These are phyloP conservation scores for Cyphomyrus plagiostoma DNA, from an alignment of 2,113 vertebrate species.

Conservation along the genomic window DNA sequence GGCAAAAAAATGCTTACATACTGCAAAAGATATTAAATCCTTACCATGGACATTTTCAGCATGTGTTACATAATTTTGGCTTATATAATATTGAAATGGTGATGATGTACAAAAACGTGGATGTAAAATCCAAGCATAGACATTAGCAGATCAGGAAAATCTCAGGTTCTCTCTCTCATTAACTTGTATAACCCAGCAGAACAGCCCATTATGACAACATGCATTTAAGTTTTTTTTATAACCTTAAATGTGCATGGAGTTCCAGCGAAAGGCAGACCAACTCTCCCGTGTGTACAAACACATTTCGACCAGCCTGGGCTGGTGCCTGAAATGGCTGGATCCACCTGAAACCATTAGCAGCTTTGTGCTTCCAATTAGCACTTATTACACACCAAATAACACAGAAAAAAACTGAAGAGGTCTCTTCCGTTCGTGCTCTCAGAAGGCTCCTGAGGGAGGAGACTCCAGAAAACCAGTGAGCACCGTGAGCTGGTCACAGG, in stretches of 20 bases:
- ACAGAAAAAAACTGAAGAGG: not conserved
- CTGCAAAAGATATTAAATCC: not conserved
- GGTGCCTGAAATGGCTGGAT: not conserved
- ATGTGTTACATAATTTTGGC: not conserved
- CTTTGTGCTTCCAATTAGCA: slow-evolving; percentile 6
- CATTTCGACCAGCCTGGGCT: not conserved
- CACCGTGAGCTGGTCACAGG: not conserved
- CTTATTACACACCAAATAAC: not conserved
- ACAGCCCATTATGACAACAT: not conserved
- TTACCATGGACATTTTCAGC: not conserved
- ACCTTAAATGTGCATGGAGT: not conserved
- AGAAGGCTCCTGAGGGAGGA: not conserved
- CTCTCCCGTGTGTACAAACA: not conserved
- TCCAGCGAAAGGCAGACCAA: not conserved
- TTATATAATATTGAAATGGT: not conserved
- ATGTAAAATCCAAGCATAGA: not conserved
- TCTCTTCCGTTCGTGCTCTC: no score
- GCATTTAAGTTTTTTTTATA: not conserved
- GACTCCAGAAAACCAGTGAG: not conserved
- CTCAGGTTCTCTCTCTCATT: not conserved
- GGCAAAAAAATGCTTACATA: not conserved
- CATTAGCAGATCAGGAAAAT: not conserved
- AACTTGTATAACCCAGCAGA: not conserved
- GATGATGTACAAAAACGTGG: not conserved
- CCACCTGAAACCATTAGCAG: not conserved